Evolutionary conservation across 2,113 vertebrate genomes (phyloP).

Genomic region (Pollimyrus isidori): DNA sequence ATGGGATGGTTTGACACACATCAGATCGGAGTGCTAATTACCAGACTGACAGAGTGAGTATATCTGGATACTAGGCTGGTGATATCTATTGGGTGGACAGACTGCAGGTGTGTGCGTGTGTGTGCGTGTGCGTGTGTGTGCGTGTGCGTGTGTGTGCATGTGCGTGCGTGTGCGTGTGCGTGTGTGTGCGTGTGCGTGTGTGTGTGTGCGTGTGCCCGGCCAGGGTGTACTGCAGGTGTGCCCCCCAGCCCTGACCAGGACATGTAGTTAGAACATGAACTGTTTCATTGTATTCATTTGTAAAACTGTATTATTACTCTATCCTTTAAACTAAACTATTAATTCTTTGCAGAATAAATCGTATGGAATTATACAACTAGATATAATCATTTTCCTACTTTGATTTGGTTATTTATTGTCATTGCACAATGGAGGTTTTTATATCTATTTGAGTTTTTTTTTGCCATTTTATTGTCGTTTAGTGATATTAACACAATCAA

Average conservation of each 20-base stretch:
- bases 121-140: neutral
- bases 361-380: neutral
- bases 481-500: slow-evolving; percentile 69
- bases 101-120: too few species aligned
- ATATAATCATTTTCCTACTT: neutral
- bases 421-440: neutral
- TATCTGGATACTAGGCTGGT: neutral
- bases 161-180: too few species aligned
- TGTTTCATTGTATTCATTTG: neutral
- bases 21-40: slow-evolving; percentile 58
- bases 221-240: neutral
- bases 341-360: neutral
- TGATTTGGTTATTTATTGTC: neutral
- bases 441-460: neutral
- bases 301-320: neutral
- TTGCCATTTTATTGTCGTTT: neutral
- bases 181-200: neutral
- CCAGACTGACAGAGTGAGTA: slow-evolving; percentile 62
- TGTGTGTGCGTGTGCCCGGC: neutral
- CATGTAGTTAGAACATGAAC: neutral
- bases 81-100: neutral
- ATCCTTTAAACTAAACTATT: neutral
- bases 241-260: neutral
- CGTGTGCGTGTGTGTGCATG: neutral
- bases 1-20: slow-evolving; percentile 68